Evolutionary conservation across 2,888 invertebrate species (phyloP), one percentile per base, ranked within the genome.

Genomic region (Cordilura impudica): DNA sequence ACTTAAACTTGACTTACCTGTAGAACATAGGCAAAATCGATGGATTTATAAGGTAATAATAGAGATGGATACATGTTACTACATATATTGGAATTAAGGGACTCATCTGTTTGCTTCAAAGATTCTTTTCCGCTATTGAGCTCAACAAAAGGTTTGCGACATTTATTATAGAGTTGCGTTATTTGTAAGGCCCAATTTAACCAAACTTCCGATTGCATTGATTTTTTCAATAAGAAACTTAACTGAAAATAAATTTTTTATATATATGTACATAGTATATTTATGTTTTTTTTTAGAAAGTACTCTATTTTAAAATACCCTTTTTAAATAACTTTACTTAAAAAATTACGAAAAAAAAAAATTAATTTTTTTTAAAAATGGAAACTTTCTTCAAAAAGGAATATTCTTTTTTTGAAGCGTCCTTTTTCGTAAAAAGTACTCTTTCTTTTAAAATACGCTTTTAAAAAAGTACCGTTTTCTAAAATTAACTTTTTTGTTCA

Each of bases 51-150:
- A 61, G 94, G 94, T 83, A 94, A 93, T 45, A 95, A 90, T 61
- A 95, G 91, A 69, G 91, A 92, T 0, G 96, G 95, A 85, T 94
- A 95, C 12, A 94, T 94, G 85, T 96, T 96, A 84, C 94, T 94
- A 86, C 94, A 95, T 29, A 95, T 87, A 82, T 89, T 87, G 31
- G 88, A 86, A 66, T 87, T 87, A 49, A 86, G 82, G 67, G 83
- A 83, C 69, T 84, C 83, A 66, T 84, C 75, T 18, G 81, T 71
- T 6, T 60, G 63, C 43, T 69, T 71, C 0, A 7, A n/a, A n/a
- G n/a, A n/a, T n/a, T n/a, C 2, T 29, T 60, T 49, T 16, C 51
- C 56, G 43, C 61, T 18, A 5, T 19, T n/a, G 79, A 77, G 6
- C 67, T 7, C 47, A 77, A 82, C 14, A 14, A 61, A 10, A 71